Evolutionary conservation across 2,888 invertebrate genomes (phyloP), one percentile per base, ranked within the genome.

Genomic region (Congeria kusceri): DNA sequence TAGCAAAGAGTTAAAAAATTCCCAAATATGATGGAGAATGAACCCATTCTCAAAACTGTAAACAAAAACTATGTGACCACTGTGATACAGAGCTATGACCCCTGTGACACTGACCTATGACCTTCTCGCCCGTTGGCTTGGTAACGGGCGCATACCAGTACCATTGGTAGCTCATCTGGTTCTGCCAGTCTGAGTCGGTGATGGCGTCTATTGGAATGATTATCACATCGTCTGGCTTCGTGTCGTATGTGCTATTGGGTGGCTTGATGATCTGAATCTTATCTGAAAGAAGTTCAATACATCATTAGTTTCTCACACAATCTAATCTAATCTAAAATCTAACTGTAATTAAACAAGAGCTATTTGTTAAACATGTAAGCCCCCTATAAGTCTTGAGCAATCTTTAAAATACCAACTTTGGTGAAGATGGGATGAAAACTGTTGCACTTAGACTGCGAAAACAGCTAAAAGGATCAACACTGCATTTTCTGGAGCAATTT

Each of bases 141-240:
- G 49, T 49, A 3, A 49, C 49, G 4, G 49, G 49, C n/a, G 28
- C 27, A 27, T 58, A 44, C 72, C 65, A 65, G 59, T 29, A 29
- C 72, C 72, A 73, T 7, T 11, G 20, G 29, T 47, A 73, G 1
- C 46, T 47, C 59, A 73, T 46, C 59, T 73, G 49, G 25, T 66
- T 29, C 15, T 29, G 13, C 49, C 47, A 58, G 13, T 25, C 13
- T 49, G 15, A 13, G 28, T 73, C 72, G 5, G 72, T 66, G 15
- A 49, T 65, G 3, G 72, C 72, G 15, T 73, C 65, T 0, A 66
- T 65, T 0, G 28, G 9, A 5, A 73, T 23, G 15, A 7, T 46
- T 0, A 73, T 32, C 11, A 13, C 9, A 18, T 39, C 46, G 1
- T 46, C 65, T 4, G 72, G 72, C 18, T 29, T 27, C 20, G 59